Evolutionary conservation across 2,888 invertebrate genomes (phyloP).

Genomic region (Aporophyla nigra): DNA sequence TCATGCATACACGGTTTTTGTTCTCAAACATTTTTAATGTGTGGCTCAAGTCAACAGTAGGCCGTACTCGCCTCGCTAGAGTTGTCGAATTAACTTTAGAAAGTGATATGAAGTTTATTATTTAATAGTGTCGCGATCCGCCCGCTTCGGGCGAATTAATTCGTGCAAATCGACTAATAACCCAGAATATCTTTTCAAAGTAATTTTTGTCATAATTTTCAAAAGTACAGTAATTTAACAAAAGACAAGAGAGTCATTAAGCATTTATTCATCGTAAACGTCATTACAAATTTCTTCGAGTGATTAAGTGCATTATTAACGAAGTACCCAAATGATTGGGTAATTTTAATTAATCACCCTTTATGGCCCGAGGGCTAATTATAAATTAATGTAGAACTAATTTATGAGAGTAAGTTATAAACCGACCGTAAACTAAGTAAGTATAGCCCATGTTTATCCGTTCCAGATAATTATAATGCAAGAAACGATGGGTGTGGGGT

Average conservation of each 20-base stretch:
- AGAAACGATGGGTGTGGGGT: slow-evolving; percentile 68
- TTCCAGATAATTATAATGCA: slow-evolving; percentile 72
- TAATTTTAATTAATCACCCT: slow-evolving; percentile 40
- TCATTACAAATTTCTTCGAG: slow-evolving; percentile 27
- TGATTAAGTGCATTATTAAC: slow-evolving; percentile 13
- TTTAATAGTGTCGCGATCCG: too few relatives aligned
- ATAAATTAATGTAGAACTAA: slow-evolving; percentile 54
- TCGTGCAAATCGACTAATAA: too few relatives aligned
- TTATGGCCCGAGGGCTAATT: slow-evolving; percentile 35
- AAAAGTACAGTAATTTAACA: background rate
- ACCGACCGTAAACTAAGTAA: slow-evolving; percentile 48
- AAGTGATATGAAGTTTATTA: too few relatives aligned
- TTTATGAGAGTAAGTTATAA: slow-evolving; percentile 54
- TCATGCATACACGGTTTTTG: too few relatives aligned
- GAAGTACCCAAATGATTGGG: slow-evolving; percentile 23
- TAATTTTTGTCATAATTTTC: background rate
- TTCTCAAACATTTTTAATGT: too few relatives aligned
- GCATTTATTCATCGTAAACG: slow-evolving; percentile 5
- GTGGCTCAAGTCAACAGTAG: too few relatives aligned
- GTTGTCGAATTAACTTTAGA: too few relatives aligned
- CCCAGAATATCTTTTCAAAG: background rate
- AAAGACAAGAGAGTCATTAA: slow-evolving; percentile 1
- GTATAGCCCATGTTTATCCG: slow-evolving; percentile 68
- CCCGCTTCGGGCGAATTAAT: too few relatives aligned
- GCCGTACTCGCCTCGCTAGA: too few relatives aligned